Conservation (phyloP, 2,888 invertebrate genomes). For the Leptinotarsa haldemani region DNA sequence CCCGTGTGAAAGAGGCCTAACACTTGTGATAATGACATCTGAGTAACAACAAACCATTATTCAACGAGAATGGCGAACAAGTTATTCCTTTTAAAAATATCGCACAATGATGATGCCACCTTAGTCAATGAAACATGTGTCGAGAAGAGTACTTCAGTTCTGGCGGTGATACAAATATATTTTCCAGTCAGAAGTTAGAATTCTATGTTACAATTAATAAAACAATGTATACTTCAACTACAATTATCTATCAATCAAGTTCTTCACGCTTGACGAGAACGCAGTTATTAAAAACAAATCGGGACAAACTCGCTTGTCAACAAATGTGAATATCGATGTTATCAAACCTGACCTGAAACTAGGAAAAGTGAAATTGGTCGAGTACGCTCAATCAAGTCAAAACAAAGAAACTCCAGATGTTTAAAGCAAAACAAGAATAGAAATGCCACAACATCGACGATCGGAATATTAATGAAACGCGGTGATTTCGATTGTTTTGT, state of each 20-base stretch:
- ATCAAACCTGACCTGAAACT: constrained; percentile 7
- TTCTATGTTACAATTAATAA: too few relatives aligned
- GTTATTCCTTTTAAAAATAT: too few relatives aligned
- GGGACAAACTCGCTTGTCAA: not conserved
- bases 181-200: not conserved
- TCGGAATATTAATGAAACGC: constrained; percentile 12
- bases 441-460: constrained; percentile 21
- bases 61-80: too few relatives aligned
- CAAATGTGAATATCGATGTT: constrained; percentile 1
- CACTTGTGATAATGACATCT: too few relatives aligned
- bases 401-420: constrained; percentile 27
- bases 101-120: too few relatives aligned
- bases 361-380: constrained; percentile 24
- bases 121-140: too few relatives aligned
- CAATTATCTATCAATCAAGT: not conserved
- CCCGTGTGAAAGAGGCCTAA: too few relatives aligned
- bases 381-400: constrained; percentile 22
- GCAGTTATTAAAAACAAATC: not conserved
- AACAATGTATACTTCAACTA: not conserved
- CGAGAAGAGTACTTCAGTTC: too few relatives aligned
- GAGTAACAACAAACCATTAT: too few relatives aligned
- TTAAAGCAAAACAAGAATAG: constrained; percentile 7
- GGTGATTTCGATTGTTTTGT: constrained; percentile 23
- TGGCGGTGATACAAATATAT: too few relatives aligned
- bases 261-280: constrained; percentile 3